These are phyloP conservation scores for Agrochola lychnidis DNA, from an alignment of 2,888 invertebrate species.

Conservation along the genomic window DNA sequence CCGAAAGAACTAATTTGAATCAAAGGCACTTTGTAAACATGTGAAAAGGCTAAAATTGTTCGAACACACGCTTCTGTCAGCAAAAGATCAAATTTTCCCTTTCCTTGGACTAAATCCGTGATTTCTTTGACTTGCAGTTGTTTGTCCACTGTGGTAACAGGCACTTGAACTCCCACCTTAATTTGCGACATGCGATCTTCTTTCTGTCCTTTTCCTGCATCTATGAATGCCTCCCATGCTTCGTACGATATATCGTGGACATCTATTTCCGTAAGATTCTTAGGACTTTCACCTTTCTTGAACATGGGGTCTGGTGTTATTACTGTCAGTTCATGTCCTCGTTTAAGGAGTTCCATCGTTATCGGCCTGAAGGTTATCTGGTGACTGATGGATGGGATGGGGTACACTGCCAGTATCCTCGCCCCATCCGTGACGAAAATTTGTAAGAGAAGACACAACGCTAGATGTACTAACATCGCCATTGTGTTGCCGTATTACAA, in stretches of 20 bases:
- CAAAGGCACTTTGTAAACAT: slow-evolving; percentile 72
- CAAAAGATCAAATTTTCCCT: slow-evolving; percentile 72
- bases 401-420: slow-evolving; percentile 77
- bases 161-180: slow-evolving; percentile 18
- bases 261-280: slow-evolving; percentile 80
- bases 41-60: slow-evolving; percentile 60
- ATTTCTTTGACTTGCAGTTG: slow-evolving; percentile 64
- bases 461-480: slow-evolving; percentile 5
- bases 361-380: slow-evolving; percentile 79
- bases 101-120: slow-evolving; percentile 65
- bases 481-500: slow-evolving; percentile 21
- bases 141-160: slow-evolving; percentile 50
- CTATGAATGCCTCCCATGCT: slow-evolving; percentile 42
- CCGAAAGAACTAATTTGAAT: slow-evolving; percentile 76
- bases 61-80: slow-evolving; percentile 70
- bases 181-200: slow-evolving; percentile 55
- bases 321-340: slow-evolving; percentile 82
- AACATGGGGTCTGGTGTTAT: slow-evolving; percentile 80
- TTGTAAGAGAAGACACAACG: slow-evolving; percentile 3
- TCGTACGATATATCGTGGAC: slow-evolving; percentile 73
- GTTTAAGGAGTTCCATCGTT: slow-evolving; percentile 76
- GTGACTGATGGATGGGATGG: slow-evolving; percentile 82
- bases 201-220: slow-evolving; percentile 36
- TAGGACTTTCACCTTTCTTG: slow-evolving; percentile 65
- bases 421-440: slow-evolving; percentile 60